Evolutionary conservation across 2,888 invertebrate species (phyloP).

Genomic region (Leptodirus hochenwartii): DNA sequence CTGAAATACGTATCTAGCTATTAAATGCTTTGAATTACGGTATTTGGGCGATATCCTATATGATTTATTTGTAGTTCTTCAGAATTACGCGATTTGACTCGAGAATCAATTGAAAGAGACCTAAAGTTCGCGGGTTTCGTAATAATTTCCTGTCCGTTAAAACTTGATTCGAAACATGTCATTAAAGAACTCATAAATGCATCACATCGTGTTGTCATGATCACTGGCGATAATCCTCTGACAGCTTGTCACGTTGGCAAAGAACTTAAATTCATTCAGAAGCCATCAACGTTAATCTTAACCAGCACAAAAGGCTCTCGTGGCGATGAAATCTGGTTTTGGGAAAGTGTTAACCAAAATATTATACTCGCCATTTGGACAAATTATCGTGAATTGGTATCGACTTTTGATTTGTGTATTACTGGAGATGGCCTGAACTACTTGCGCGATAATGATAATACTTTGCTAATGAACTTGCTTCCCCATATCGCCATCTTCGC

Average conservation of each 20-base stretch:
- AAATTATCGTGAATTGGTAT: slow-evolving; percentile 35
- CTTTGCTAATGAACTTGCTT: slow-evolving; percentile 51
- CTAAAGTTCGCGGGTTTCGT: slow-evolving; percentile 92
- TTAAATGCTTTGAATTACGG: too few species aligned
- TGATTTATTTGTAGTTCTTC: background rate
- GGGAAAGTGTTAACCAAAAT: slow-evolving; percentile 60
- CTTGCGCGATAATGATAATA: slow-evolving; percentile 41
- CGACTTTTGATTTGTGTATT: slow-evolving; percentile 76
- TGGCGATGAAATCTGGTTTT: slow-evolving; percentile 39
- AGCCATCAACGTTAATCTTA: slow-evolving; percentile 45
- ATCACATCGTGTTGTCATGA: slow-evolving; percentile 94
- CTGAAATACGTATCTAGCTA: too few species aligned
- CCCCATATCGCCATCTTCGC: slow-evolving; percentile 87
- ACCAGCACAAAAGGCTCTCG: slow-evolving; percentile 22
- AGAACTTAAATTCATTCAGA: slow-evolving; percentile 75
- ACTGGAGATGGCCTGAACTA: slow-evolving; percentile 80
- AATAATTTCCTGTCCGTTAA: slow-evolving; percentile 94
- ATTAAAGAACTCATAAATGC: slow-evolving; percentile 87
- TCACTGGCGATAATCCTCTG: slow-evolving; percentile 96
- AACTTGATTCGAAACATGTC: slow-evolving; percentile 86
- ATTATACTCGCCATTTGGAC: slow-evolving; percentile 29
- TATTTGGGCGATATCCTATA: too few species aligned
- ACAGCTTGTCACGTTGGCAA: slow-evolving; percentile 98
- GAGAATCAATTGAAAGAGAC: slow-evolving; percentile 76
- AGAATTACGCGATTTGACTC: background rate